Percentiles rank a stretch among this genome's conserved stretches.
Evolutionary conservation across 2,797 vertebrate species (phyloP).

Genomic region (Ficedula albicollis): DNA sequence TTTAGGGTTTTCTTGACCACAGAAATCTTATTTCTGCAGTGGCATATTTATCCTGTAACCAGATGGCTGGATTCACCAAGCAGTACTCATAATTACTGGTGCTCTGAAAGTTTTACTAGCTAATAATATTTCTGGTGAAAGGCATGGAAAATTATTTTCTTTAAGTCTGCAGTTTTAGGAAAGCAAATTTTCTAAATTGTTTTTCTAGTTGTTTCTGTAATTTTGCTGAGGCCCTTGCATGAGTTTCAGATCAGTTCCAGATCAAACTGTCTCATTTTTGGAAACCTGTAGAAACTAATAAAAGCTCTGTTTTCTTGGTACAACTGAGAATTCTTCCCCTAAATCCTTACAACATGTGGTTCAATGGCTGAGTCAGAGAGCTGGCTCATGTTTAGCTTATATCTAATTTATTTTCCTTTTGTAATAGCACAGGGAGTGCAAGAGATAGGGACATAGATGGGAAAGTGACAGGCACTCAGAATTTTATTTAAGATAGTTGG

Average conservation of each 20-base stretch:
- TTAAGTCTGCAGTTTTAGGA: not conserved
- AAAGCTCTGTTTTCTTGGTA: not conserved
- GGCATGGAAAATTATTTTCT: not conserved
- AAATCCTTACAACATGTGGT: not conserved
- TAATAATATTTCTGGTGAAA: constrained; percentile 6
- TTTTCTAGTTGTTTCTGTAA: not conserved
- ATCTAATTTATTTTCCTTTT: not conserved
- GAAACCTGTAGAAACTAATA: not conserved
- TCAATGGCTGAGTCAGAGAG: not conserved
- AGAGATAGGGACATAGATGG: not conserved
- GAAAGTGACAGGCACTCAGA: not conserved
- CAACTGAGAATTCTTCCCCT: not conserved
- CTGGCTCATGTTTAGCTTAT: not conserved
- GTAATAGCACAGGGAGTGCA: not conserved
- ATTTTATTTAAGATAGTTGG: not conserved
- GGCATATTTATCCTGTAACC: not conserved
- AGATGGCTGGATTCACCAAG: not conserved
- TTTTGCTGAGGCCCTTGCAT: not conserved
- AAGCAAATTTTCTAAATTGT: not conserved
- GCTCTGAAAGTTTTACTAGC: constrained; percentile 17
- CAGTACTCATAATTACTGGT: not conserved
- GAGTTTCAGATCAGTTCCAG: constrained; percentile 1
- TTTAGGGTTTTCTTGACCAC: not conserved
- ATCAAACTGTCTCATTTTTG: not conserved
- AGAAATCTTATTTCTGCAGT: not conserved